These are phyloP conservation scores for Drosophila paulistorum DNA, from an alignment of 1,140 invertebrate genomes.

Conservation along the genomic window DNA sequence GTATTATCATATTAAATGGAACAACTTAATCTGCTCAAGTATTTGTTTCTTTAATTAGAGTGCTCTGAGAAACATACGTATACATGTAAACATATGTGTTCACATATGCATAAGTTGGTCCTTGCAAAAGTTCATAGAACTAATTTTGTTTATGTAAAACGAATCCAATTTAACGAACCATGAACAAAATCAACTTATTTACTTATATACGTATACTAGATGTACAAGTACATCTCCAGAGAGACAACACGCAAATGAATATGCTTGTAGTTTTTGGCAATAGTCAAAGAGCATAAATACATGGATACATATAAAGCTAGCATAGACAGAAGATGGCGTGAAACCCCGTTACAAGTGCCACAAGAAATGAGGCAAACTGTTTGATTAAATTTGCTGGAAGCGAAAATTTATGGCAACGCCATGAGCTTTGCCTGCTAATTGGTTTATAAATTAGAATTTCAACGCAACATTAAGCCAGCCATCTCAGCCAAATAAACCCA, in stretches of 20 bases:
- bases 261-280: background rate
- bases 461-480: conserved; percentile 63
- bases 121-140: conserved; percentile 21
- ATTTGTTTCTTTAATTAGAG: conserved; percentile 18
- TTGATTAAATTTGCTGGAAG: conserved; percentile 62
- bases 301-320: conserved; percentile 14
- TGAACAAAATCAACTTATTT: conserved; percentile 47
- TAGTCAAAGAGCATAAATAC: conserved; percentile 10
- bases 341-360: background rate
- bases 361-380: conserved; percentile 26
- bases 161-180: conserved; percentile 57
- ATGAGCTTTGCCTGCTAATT: conserved; percentile 64
- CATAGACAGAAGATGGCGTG: background rate
- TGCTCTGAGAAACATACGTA: background rate
- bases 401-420: conserved; percentile 51
- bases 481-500: conserved; percentile 60
- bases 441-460: conserved; percentile 69
- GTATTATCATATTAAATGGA: conserved; percentile 10
- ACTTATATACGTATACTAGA: conserved; percentile 2
- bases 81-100: background rate
- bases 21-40: conserved; percentile 12
- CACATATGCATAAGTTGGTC: conserved; percentile 19
- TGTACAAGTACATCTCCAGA: conserved; percentile 3
- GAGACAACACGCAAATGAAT: background rate
- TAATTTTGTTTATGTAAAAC: conserved; percentile 27